Conservation (phyloP, 2,797 vertebrate genomes). For the Poeciliopsis gracilis region DNA sequence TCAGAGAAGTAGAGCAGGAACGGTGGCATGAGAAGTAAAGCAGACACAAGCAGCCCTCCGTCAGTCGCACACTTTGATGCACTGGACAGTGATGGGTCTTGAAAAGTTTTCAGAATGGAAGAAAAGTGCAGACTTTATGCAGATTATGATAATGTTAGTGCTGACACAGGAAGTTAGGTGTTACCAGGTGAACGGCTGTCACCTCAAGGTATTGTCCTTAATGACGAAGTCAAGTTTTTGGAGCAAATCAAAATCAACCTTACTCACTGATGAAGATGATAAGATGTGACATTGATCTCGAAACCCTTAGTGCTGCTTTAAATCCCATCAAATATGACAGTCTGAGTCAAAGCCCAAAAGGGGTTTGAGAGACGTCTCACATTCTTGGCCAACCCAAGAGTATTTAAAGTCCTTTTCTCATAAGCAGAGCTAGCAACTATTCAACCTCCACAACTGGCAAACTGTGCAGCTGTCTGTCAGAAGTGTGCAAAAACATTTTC, state of each 20-base stretch:
- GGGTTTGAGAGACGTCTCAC: slow-evolving; percentile 20
- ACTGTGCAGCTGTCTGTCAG: slow-evolving; percentile 2
- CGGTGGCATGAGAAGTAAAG: slow-evolving; percentile 51
- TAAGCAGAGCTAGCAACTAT: slow-evolving; percentile 30
- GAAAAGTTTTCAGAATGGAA: slow-evolving; percentile 20
- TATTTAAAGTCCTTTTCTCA: slow-evolving; percentile 50
- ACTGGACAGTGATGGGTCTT: slow-evolving; percentile 19
- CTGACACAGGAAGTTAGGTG: slow-evolving; percentile 13
- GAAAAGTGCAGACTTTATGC: slow-evolving; percentile 25
- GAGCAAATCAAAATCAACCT: slow-evolving; percentile 18
- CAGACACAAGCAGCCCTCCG: slow-evolving; percentile 36
- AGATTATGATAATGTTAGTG: slow-evolving; percentile 28
- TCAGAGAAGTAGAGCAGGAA: slow-evolving; percentile 52
- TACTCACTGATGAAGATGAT: slow-evolving; percentile 14
- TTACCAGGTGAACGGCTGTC: slow-evolving; percentile 24
- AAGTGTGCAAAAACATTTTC: slow-evolving; percentile 50
- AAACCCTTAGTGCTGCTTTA: slow-evolving; percentile 35
- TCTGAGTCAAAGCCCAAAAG: slow-evolving; percentile 13
- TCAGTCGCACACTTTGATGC: slow-evolving; percentile 42
- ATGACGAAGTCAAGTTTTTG: slow-evolving; percentile 25
- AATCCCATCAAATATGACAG: slow-evolving; percentile 27
- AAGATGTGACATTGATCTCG: slow-evolving; percentile 12
- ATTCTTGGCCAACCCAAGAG: slow-evolving; percentile 34
- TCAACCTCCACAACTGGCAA: slow-evolving; percentile 38
- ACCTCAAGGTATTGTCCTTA: slow-evolving; percentile 17